A percentile compares a stretch with the other conserved stretches of the same genome.
Conservation (phyloP, 2,888 invertebrate genomes). For the Tipula vernalis region DNA sequence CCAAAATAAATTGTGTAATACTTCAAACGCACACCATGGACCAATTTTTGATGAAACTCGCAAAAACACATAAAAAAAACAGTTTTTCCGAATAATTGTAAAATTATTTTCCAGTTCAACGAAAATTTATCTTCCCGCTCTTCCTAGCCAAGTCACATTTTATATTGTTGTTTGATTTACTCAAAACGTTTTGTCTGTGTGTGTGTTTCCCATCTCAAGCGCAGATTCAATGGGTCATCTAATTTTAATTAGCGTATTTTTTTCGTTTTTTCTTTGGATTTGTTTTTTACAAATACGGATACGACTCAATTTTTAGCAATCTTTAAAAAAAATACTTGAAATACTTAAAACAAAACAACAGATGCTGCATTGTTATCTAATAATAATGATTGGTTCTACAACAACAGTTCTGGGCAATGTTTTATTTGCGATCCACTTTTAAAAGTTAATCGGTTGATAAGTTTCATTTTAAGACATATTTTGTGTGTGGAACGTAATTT, state of each 20-base stretch:
- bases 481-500: no score
- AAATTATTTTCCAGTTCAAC: not conserved
- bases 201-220: not conserved
- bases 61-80: not conserved
- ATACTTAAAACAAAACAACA: no score
- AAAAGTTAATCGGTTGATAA: no score
- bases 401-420: no score
- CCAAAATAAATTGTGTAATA: not conserved
- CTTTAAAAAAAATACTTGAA: no score
- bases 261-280: no score
- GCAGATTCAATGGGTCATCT: not conserved
- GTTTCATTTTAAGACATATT: no score
- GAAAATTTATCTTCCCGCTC: not conserved
- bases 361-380: no score
- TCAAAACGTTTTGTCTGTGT: not conserved
- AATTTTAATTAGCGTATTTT: not conserved
- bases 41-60: not conserved
- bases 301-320: no score
- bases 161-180: not conserved
- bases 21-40: not conserved
- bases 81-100: not conserved
- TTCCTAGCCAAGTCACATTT: not conserved
- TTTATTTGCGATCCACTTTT: no score
- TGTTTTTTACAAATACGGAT: no score
- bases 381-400: no score